Evolutionary conservation across 2,113 vertebrate genomes (phyloP).

Genomic region (Xenopus laevis): DNA sequence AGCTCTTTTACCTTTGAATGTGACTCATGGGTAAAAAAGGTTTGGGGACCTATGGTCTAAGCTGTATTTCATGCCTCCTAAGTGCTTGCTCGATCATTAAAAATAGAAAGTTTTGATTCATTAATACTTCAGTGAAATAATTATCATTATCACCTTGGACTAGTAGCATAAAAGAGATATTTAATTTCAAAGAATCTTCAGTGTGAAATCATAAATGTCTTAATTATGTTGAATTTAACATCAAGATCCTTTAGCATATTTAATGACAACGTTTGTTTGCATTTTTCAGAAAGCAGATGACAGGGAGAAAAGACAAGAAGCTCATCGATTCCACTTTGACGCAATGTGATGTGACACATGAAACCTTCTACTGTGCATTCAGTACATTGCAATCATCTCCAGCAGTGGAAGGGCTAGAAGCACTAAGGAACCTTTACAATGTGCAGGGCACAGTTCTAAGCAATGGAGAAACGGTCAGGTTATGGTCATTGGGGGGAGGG

Average conservation of each 20-base stretch:
- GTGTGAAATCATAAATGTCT: too few relatives aligned
- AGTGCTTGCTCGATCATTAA: slow-evolving; percentile 19
- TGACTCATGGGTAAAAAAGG: too few relatives aligned
- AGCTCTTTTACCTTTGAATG: too few relatives aligned
- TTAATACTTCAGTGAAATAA: slow-evolving; percentile 48
- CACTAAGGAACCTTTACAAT: slow-evolving; percentile 21
- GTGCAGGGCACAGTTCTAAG: too few relatives aligned
- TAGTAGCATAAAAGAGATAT: slow-evolving; percentile 47
- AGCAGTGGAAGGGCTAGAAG: not conserved
- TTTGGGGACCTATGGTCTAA: not conserved
- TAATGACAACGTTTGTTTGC: too few relatives aligned
- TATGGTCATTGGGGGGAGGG: not conserved
- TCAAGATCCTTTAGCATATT: too few relatives aligned
- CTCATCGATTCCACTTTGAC: slow-evolving; percentile 97
- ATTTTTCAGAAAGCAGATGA: slow-evolving; percentile 95
- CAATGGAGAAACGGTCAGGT: not conserved
- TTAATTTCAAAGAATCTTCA: too few relatives aligned
- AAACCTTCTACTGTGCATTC: slow-evolving; percentile 5
- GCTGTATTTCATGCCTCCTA: not conserved
- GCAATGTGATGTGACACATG: slow-evolving; percentile 83
- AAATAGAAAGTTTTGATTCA: slow-evolving; percentile 35
- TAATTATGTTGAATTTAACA: too few relatives aligned
- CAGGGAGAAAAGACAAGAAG: slow-evolving; percentile 94
- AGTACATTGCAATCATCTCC: not conserved
- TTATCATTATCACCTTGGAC: slow-evolving; percentile 35